Evolutionary conservation across 2,113 vertebrate genomes (phyloP), one percentile per base, ranked within the genome.

Genomic region (Alethe diademata): DNA sequence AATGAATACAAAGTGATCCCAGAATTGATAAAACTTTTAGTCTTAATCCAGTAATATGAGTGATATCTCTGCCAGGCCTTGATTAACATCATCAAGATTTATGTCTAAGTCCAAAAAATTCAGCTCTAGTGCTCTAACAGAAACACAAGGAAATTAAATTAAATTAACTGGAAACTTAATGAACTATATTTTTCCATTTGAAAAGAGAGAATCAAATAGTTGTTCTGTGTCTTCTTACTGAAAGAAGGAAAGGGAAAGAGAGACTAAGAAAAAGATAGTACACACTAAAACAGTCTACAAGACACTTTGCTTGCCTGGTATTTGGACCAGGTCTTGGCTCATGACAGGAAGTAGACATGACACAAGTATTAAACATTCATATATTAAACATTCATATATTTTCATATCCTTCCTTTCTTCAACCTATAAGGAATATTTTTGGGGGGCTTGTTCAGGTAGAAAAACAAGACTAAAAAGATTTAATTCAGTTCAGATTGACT

Each of bases 371-470:
- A 78, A 85, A 14, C 13, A n/a, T n/a, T 53, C 6, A 20, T 9
- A 5, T 48, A 58, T 62, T 91, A 78, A 85, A 14, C 13, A n/a
- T n/a, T 53, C 6, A 20, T 9, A 5, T 48, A 58, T 62, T 91
- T 54, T 35, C 29, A 48, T 50, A 33, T 31, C 14, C 1, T 57
- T 79, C 35, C 5, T 73, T 54, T 61, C 22, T 56, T 76, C 13
- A n/a, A 9, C 4, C 8, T 29, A 12, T 31, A 58, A 15, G 11
- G 10, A 80, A 9, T 7, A 19, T 40, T 45, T 73, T 24, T 1
- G 6, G 6, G 31, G 6, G 0, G 1, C 1, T 8, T 58, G 6
- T 25, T 78, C 15, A 28, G 6, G 16, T 12, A 69, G 35, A 26
- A 71, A 64, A 84, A n/a, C 2, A 40, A 64, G 16, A 6, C 4